A percentile compares a stretch with the other conserved stretches of the same genome.
These are phyloP conservation scores for Capreolus pygargus DNA, from an alignment of 2,113 vertebrate species.

Conservation along the genomic window DNA sequence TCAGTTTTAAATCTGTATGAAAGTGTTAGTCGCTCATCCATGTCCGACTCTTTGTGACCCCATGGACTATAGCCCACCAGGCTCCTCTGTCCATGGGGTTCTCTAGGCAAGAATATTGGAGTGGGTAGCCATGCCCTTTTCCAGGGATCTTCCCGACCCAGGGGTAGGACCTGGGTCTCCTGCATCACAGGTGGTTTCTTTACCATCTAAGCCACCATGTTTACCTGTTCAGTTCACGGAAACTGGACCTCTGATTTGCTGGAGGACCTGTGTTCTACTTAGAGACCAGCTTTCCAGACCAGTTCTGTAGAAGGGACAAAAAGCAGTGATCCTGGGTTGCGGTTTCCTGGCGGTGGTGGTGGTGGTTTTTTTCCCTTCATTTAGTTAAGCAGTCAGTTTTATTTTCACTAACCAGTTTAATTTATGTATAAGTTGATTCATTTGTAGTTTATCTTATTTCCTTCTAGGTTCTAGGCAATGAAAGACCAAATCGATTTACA, in stretches of 20 bases:
- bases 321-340: fast-evolving
- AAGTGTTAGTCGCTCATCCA: neutral
- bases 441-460: neutral
- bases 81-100: neutral
- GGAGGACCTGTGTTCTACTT: neutral
- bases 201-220: neutral
- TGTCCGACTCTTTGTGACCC: neutral
- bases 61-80: neutral
- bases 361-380: neutral
- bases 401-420: neutral
- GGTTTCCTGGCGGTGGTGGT: neutral
- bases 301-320: neutral
- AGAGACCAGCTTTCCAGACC: fast-evolving
- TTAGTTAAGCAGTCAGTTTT: neutral
- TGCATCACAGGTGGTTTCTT: neutral
- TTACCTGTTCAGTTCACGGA: neutral
- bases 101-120: neutral
- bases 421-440: neutral
- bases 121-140: neutral
- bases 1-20: neutral
- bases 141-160: neutral
- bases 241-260: too few relatives aligned
- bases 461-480: neutral
- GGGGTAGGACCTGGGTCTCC: neutral
- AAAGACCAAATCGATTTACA: neutral